Percentiles rank a stretch among this genome's conserved stretches.
Evolutionary conservation across 2,888 invertebrate species (phyloP).

Genomic region (Pocota personata): DNA sequence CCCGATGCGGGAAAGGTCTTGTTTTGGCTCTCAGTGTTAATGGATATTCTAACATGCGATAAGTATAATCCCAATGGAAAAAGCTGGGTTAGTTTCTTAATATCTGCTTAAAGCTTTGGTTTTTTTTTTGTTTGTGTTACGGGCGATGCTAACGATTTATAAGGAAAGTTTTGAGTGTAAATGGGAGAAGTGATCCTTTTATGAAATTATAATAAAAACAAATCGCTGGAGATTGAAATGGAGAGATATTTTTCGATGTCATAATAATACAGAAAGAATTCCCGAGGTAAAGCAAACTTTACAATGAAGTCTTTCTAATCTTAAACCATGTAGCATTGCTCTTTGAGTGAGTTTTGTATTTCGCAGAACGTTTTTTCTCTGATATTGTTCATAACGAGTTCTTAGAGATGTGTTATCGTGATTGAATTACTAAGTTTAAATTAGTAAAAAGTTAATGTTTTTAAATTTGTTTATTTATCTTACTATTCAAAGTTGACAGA

Average conservation of each 20-base stretch:
- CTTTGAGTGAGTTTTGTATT: too few relatives aligned
- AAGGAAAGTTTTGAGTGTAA: constrained; percentile 22
- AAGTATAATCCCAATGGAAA: constrained; percentile 54
- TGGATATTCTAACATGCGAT: constrained; percentile 70
- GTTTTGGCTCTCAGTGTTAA: constrained; percentile 52
- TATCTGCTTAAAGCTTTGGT: constrained; percentile 13
- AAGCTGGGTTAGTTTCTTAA: constrained; percentile 44
- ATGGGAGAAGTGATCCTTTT: neutral
- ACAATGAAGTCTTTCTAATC: too few relatives aligned
- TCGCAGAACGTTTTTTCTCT: too few relatives aligned
- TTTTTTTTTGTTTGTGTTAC: constrained; percentile 12
- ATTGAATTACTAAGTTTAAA: too few relatives aligned
- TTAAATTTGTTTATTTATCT: too few relatives aligned
- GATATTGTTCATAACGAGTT: too few relatives aligned
- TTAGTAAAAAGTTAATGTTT: too few relatives aligned
- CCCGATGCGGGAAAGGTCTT: constrained; percentile 20
- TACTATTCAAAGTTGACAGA: too few relatives aligned
- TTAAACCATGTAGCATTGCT: too few relatives aligned
- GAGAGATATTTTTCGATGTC: neutral
- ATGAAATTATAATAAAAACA: neutral
- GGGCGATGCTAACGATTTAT: constrained; percentile 42
- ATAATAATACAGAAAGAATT: too few relatives aligned
- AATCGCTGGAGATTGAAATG: constrained; percentile 1
- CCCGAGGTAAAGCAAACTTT: too few relatives aligned
- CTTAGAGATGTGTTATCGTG: too few relatives aligned